phyloP scores from a whole-genome alignment of 2,797 vertebrate species.

The Anomalospiza imberbis region DNA sequence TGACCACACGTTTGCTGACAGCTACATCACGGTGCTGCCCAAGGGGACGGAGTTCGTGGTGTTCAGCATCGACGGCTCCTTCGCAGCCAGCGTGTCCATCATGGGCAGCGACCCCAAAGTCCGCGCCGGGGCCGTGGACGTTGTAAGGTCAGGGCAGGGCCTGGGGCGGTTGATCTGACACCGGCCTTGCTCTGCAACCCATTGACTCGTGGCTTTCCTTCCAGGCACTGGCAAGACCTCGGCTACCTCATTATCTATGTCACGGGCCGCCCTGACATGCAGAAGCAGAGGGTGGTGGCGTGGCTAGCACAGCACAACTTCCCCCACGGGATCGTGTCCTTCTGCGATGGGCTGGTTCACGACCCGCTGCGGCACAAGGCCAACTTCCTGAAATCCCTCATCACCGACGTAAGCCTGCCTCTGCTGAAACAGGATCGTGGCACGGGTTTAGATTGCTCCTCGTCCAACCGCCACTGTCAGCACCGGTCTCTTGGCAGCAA shows the following conservation, averaged over 20 bases:
- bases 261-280: slow-evolving; percentile 98
- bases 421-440: neutral
- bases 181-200: neutral
- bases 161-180: rapidly evolving
- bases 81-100: slow-evolving; percentile 98
- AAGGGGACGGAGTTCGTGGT: slow-evolving; percentile 94
- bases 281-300: slow-evolving; percentile 98
- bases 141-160: slow-evolving; percentile 85
- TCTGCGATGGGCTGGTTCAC: slow-evolving; percentile 95
- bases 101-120: slow-evolving; percentile 99
- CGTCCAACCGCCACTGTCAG: neutral
- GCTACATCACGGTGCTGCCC: slow-evolving; percentile 94
- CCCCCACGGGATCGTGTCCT: slow-evolving; percentile 96
- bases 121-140: slow-evolving; percentile 93
- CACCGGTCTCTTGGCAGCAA: slow-evolving; percentile 5
- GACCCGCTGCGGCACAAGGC: slow-evolving; percentile 97
- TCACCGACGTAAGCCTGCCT: slow-evolving; percentile 83
- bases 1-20: slow-evolving; percentile 96
- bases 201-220: neutral
- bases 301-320: slow-evolving; percentile 99
- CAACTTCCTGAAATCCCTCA: slow-evolving; percentile 93
- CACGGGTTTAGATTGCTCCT: neutral
- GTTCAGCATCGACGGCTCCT: slow-evolving; percentile 98
- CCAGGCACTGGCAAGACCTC: slow-evolving; percentile 98
- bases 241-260: slow-evolving; percentile 98